These are phyloP conservation scores for Microtus montanus DNA, from an alignment of 2,113 vertebrate species.

Conservation along the genomic window DNA sequence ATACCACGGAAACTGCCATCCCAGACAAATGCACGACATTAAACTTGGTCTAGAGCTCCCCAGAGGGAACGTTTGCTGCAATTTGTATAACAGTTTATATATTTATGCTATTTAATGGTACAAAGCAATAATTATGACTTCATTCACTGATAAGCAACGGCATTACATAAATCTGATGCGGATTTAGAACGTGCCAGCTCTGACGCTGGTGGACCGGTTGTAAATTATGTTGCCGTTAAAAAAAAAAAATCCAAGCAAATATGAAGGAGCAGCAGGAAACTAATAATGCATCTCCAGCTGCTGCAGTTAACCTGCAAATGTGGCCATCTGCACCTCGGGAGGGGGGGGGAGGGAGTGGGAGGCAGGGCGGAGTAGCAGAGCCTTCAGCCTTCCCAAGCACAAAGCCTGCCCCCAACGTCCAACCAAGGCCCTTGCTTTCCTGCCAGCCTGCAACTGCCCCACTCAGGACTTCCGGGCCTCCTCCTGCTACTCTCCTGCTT, in stretches of 20 bases:
- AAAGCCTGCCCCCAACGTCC: constrained; percentile 80
- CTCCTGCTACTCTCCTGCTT: constrained; percentile 13
- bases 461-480: constrained; percentile 71
- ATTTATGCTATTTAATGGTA: constrained; percentile 92
- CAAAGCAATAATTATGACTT: constrained; percentile 92
- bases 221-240: constrained; percentile 92
- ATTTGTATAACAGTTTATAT: constrained; percentile 91
- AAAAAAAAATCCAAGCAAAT: constrained; percentile 94
- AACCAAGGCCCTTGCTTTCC: constrained; percentile 91
- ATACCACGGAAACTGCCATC: constrained; percentile 92
- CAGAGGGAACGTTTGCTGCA: constrained; percentile 86
- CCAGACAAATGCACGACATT: constrained; percentile 91
- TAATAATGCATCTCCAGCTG: constrained; percentile 99
- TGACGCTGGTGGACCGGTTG: constrained; percentile 89
- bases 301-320: constrained; percentile 99
- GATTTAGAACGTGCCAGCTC: constrained; percentile 88
- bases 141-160: constrained; percentile 89
- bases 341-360: constrained; percentile 85
- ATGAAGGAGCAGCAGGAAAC: constrained; percentile 98
- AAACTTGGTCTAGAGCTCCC: constrained; percentile 92
- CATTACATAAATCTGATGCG: constrained; percentile 87
- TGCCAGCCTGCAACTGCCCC: constrained; percentile 61
- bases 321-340: constrained; percentile 99
- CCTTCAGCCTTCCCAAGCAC: constrained; percentile 78
- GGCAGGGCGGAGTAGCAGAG: constrained; percentile 73